A percentile compares a stretch with the other conserved stretches of the same genome.
These are phyloP conservation scores for Chloroceryle aenea DNA, from an alignment of 2,113 vertebrate species.

Conservation along the genomic window DNA sequence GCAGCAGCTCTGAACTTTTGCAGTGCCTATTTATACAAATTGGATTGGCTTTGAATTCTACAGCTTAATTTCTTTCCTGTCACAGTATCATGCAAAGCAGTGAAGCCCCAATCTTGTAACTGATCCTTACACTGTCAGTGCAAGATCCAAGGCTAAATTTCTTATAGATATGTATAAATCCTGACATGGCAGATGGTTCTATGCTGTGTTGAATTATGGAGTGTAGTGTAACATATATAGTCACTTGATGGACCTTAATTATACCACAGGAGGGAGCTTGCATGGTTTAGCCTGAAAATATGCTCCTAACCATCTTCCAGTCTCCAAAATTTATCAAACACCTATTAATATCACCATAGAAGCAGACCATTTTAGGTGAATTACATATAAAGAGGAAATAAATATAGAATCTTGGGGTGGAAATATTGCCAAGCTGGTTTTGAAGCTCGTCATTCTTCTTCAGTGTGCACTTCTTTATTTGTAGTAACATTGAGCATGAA, in stretches of 20 bases:
- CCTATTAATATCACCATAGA: background rate
- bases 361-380: background rate
- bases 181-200: constrained; percentile 27
- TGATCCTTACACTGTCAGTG: background rate
- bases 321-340: background rate
- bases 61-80: background rate
- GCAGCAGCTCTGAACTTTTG: constrained; percentile 2
- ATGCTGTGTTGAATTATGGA: constrained; percentile 32
- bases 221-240: background rate
- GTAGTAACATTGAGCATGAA: background rate
- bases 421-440: background rate
- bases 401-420: background rate
- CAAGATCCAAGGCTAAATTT: background rate
- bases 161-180: background rate
- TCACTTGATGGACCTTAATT: constrained; percentile 8
- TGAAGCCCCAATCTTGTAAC: background rate
- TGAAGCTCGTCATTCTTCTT: background rate
- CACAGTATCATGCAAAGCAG: background rate
- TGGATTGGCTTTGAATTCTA: background rate
- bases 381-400: background rate
- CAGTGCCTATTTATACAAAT: background rate
- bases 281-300: background rate
- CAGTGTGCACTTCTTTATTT: background rate
- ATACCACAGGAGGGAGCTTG: constrained; percentile 55
- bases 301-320: background rate